phyloP scores from a whole-genome alignment of 2,888 invertebrate species.

The Dicyrtomina minuta region DNA sequence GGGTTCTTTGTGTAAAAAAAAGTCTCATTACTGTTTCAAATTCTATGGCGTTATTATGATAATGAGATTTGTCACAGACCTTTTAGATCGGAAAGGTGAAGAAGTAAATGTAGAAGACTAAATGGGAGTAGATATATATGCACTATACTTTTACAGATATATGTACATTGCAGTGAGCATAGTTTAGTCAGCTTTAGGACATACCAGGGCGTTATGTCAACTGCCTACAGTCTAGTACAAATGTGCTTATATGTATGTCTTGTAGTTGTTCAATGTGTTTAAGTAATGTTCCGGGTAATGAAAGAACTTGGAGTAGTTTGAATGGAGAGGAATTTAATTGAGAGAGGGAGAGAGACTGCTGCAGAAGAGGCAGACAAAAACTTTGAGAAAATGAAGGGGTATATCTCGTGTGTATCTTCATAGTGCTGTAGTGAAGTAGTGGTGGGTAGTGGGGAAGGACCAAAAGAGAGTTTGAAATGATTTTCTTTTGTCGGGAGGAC shows the following conservation, averaged over 20 bases:
- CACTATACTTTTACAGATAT: no score
- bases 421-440: no score
- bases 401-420: no score
- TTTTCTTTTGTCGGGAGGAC: slow-evolving; percentile 30
- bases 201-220: no score
- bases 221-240: no score
- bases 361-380: slow-evolving; percentile 4
- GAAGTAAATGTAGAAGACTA: neutral
- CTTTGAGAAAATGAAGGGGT: slow-evolving; percentile 8
- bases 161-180: no score
- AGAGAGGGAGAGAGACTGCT: slow-evolving; percentile 19
- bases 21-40: slow-evolving; percentile 26
- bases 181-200: no score
- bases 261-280: no score
- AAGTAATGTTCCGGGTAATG: slow-evolving; percentile 24
- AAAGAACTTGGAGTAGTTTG: slow-evolving; percentile 13
- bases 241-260: no score
- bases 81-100: slow-evolving; percentile 12
- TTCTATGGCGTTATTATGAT: slow-evolving; percentile 30
- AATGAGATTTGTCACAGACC: slow-evolving; percentile 26
- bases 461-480: neutral
- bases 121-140: no score
- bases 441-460: slow-evolving; percentile 6
- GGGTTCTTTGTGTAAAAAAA: slow-evolving; percentile 14
- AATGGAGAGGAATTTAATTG: slow-evolving; percentile 19